Conservation (phyloP, 2,888 invertebrate genomes). For the Sinhomidia bicolor region DNA sequence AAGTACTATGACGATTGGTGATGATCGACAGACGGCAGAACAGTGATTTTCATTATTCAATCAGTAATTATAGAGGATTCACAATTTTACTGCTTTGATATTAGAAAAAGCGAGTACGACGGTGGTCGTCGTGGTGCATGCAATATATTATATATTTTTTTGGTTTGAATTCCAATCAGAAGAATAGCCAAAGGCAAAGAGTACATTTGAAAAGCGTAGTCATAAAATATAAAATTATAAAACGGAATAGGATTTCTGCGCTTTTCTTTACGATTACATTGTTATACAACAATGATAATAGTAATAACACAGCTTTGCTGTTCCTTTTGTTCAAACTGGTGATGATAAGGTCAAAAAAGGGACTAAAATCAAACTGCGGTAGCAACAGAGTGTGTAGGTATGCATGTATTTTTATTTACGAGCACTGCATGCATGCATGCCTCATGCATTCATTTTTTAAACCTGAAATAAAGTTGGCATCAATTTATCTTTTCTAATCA, state of each 20-base stretch:
- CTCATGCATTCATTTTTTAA: too few relatives aligned
- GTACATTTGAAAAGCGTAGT: not conserved
- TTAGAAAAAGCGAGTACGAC: not conserved
- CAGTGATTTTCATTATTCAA: conserved; percentile 45
- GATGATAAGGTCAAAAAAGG: not conserved
- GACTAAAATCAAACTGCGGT: not conserved
- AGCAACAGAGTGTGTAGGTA: not conserved
- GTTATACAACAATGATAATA: conserved; percentile 19
- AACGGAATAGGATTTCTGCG: not conserved
- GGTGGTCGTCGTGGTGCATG: not conserved
- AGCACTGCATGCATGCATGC: not conserved
- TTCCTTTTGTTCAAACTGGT: not conserved
- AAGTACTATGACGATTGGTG: not conserved
- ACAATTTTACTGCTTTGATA: conserved; percentile 1
- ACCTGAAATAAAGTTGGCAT: conserved; percentile 26
- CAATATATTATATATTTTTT: too few relatives aligned
- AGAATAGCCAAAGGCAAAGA: conserved; percentile 6
- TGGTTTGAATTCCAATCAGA: not conserved
- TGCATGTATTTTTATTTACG: not conserved
- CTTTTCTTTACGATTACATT: conserved; percentile 35
- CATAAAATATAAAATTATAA: not conserved
- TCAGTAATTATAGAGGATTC: conserved; percentile 30
- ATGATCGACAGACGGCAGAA: conserved; percentile 1
- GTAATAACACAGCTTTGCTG: not conserved
- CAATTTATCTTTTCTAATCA: conserved; percentile 19